These are phyloP conservation scores for Luscinia megarhynchos DNA, from an alignment of 2,797 vertebrate species.

Conservation along the genomic window DNA sequence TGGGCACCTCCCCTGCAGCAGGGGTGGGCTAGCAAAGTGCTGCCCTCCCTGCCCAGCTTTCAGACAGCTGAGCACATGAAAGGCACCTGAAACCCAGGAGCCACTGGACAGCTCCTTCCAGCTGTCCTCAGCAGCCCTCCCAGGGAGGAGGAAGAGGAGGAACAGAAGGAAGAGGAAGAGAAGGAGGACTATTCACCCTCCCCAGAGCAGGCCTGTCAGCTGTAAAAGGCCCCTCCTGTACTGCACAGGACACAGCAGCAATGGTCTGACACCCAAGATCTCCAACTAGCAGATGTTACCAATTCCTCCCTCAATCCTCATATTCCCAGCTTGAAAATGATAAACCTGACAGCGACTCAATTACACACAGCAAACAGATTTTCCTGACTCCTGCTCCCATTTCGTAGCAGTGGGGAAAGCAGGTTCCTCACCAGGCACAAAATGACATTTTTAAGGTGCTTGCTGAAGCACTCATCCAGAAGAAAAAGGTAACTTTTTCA, in stretches of 20 bases:
- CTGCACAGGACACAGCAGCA: background rate
- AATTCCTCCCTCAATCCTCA: background rate
- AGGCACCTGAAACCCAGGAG: rapidly evolving
- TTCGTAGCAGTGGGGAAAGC: background rate
- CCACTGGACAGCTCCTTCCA: background rate
- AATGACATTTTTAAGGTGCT: background rate
- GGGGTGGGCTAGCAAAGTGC: background rate
- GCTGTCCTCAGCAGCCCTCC: background rate
- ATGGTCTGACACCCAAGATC: background rate
- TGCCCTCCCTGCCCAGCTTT: background rate
- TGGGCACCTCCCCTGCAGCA: no score
- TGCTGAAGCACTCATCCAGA: background rate
- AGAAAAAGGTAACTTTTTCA: background rate
- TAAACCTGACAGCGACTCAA: background rate
- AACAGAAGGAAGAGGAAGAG: background rate
- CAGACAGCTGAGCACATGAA: background rate
- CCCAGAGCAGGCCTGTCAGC: background rate
- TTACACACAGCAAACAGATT: background rate
- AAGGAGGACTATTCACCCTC: background rate
- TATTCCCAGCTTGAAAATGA: background rate
- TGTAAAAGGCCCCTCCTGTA: background rate
- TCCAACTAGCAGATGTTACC: background rate
- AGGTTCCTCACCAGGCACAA: background rate
- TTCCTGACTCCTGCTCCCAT: background rate
- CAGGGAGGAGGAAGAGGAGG: background rate